Evolutionary conservation across 2,797 vertebrate species (phyloP), one percentile per base, ranked within the genome.

Genomic region (Takifugu rubripes): DNA sequence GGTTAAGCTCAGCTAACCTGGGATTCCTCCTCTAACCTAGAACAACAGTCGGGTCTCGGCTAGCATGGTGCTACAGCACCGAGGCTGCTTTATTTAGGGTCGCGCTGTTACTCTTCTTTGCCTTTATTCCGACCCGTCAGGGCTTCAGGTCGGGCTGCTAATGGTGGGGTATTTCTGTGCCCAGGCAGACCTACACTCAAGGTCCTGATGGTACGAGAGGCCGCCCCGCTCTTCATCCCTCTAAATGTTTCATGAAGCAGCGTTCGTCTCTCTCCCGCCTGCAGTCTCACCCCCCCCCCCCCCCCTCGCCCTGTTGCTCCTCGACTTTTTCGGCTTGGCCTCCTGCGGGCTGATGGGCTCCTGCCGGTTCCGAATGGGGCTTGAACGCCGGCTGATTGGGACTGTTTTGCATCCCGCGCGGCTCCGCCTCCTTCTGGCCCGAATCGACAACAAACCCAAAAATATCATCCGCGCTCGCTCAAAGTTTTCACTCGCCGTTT

Each of bases 221-320:
- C 70, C 74, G 81, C 73, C 80, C 84, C 74, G 64, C 78, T 85
- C 78, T 85, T 75, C 78, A 72, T 87, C 69, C 75, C 70, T 83
- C 82, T 87, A 82, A 87, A 87, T 88, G 79, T 88, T 89, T 85
- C 75, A 86, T n/a, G n/a, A n/a, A n/a, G n/a, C 2, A 44, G 14
- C 3, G 1, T 16, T 16, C 53, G 14, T 17, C 25, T 43, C 49
- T 52, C 36, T 50, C 57, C 59, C 17, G 27, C 12, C 56, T 61
- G 52, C 15, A n/a, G n/a, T n/a, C n/a, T n/a, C n/a, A n/a, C n/a
- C n/a, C n/a, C n/a, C n/a, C n/a, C n/a, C n/a, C n/a, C 56, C 60
- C 9, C 25, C 60, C n/a, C n/a, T n/a, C 5, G 5, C 5, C 40
- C 10, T 43, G 3, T 40, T 40, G 6, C 12, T 40, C 33, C 12